Base-by-base conservation (phyloP, 2,113 vertebrate genomes). In the Nesogale talazaci region DNA sequence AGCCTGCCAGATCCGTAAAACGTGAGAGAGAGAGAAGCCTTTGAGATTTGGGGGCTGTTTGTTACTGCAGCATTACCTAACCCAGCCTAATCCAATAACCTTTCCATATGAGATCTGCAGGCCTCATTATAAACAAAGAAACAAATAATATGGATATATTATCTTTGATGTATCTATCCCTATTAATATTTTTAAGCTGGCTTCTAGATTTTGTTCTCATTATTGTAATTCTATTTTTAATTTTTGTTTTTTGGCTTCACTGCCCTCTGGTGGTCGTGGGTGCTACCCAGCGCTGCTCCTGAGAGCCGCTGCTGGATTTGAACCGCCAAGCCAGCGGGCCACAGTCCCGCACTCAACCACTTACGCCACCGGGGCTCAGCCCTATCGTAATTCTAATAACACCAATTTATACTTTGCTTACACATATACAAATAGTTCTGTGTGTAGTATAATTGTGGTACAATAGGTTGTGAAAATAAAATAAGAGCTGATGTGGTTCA, bases 1-100 rank as follows among this genome's bases (percentile, higher is more conserved):
- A 89, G 34, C 17, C 42, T 42, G 63, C 67, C 3, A 15, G 81
- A 59, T 6, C 72, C n/a, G 42, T 1, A 65, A 65, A 19, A 81
- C 65, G 6, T 46, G 52, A 83, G 70, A 56, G 59, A 95, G 56
- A 94, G 74, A 61, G n/a, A 52, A 83, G 67, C 42, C 38, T 78
- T 42, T 85, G 59, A 34, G 65, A 82, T 25, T 2, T 15, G 38
- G 20, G n/a, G 12, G 65, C 14, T 34, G 46, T 75, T 16, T 61
- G 34, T 46, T 75, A 83, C 6, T 20, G 27, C 12, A 59, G 36
- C 3, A 5, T 52, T 20, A 78, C 36, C 70, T 27, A 3, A 4
- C 20, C 59, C 22, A 61, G 59, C 59, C 22, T 67, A 84, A 87
- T 10, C 27, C 42, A 36, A 36, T 46, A 72, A 52, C 42, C 80